These are phyloP conservation scores for Dioctria linearis DNA, from an alignment of 2,888 invertebrate species.

Conservation along the genomic window DNA sequence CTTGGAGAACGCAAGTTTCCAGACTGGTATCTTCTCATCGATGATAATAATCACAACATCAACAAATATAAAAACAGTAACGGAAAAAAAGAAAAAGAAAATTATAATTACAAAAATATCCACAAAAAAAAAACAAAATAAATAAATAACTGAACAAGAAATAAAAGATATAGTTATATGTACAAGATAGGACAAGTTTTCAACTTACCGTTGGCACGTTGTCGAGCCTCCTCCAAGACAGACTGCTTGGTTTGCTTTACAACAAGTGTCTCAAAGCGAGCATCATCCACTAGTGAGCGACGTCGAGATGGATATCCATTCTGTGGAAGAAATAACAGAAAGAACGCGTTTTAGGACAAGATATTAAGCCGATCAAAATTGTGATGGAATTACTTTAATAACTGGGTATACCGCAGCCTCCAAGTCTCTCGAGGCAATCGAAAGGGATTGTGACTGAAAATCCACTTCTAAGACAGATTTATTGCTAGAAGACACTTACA, in stretches of 20 bases:
- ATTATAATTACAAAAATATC: constrained; percentile 56
- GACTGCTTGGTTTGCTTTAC: constrained; percentile 96
- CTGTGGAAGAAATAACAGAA: constrained; percentile 75
- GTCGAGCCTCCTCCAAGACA: constrained; percentile 91
- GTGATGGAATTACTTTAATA: constrained; percentile 18
- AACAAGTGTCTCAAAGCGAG: constrained; percentile 95
- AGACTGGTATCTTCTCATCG: constrained; percentile 75
- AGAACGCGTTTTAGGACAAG: constrained; percentile 54
- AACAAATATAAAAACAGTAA: constrained; percentile 61
- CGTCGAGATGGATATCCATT: constrained; percentile 97
- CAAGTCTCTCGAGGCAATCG: neutral
- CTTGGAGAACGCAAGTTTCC: constrained; percentile 78
- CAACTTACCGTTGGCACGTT: constrained; percentile 86
- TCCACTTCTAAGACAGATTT: constrained; percentile 51
- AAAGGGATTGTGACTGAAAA: constrained; percentile 18
- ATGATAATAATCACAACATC: constrained; percentile 58
- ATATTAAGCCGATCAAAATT: constrained; percentile 41
- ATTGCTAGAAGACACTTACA: constrained; percentile 16
- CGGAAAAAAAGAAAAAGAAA: constrained; percentile 59
- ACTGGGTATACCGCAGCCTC: constrained; percentile 1
- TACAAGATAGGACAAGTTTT: constrained; percentile 22
- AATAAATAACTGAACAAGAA: constrained; percentile 22
- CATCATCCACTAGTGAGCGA: constrained; percentile 97
- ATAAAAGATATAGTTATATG: constrained; percentile 28
- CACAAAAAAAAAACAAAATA: constrained; percentile 60